Base-by-base conservation (phyloP, 2,797 vertebrate species). In the Epinephelus coioides region DNA sequence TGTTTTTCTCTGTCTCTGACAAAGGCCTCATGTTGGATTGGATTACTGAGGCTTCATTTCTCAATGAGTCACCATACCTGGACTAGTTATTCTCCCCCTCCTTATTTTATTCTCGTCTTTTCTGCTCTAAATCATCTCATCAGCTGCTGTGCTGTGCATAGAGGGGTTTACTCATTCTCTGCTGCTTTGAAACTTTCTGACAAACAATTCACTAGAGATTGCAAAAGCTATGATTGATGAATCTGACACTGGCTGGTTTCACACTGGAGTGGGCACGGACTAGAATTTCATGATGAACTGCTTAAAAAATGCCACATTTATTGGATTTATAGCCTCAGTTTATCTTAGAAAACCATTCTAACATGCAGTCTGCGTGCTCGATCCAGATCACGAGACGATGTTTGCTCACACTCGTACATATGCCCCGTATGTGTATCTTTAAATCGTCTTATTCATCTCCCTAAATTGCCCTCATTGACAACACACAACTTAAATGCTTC, bases 201-300 rank as follows among this genome's bases (percentile, higher is more conserved):
- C 73, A 81, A 82, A 81, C 67, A 79, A 69, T 54, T 12, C 66
- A 54, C n/a, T 68, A 19, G 21, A 78, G 62, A 88, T 69, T 56
- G 66, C 73, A 18, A 25, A 50, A 3, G 51, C 30, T 44, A 18
- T 81, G 77, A 90, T 59, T 79, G 72, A 91, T 86, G 51, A 59
- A 61, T 69, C 53, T 62, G 69, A 71, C 68, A 27, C 11, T 2
- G 12, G 27, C 43, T 51, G 46, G 23, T 81, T 78, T 69, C 59
- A 82, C 56, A 67, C n/a, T 69, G 50, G 54, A 72, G 54, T 69
- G 62, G 55, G 46, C 25, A 76, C 69, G 46, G 69, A 61, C 47
- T 21, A 27, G 6, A 47, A 12, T 86, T 65, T 21, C 38, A 70
- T 50, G 43, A 73, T 76, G 47, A 38, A 47, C 50, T 55, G 40